These are phyloP conservation scores for Enchytraeus crypticus DNA, from an alignment of 2,888 invertebrate species.

Conservation along the genomic window DNA sequence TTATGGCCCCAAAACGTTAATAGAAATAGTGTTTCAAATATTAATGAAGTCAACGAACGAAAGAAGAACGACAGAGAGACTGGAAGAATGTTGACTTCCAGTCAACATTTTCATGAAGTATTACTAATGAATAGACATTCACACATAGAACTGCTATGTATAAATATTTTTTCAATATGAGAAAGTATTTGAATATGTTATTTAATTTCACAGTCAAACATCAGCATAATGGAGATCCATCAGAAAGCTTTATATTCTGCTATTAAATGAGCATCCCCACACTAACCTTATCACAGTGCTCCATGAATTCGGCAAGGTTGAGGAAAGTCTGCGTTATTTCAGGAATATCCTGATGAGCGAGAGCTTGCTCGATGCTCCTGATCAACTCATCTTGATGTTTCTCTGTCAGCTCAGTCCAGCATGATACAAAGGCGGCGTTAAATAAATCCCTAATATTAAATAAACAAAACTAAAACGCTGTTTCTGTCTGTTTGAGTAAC, in stretches of 20 bases:
- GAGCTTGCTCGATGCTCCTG: constrained; percentile 74
- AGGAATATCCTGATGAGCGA: constrained; percentile 79
- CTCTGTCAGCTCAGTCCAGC: constrained; percentile 88
- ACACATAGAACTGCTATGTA: too few relatives aligned
- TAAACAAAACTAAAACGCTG: background rate
- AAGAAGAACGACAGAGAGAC: too few relatives aligned
- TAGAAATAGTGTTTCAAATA: too few relatives aligned
- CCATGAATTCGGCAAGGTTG: constrained; percentile 98
- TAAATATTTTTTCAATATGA: too few relatives aligned
- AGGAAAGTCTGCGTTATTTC: constrained; percentile 92
- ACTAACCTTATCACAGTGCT: constrained; percentile 72
- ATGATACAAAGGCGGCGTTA: constrained; percentile 96
- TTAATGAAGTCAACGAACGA: too few relatives aligned
- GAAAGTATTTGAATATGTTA: too few relatives aligned
- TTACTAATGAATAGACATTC: too few relatives aligned
- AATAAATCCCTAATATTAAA: constrained; percentile 67
- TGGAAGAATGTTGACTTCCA: too few relatives aligned
- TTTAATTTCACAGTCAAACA: too few relatives aligned
- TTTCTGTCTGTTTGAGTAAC: too few relatives aligned
- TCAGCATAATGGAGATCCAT: background rate
- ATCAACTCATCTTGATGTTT: constrained; percentile 75
- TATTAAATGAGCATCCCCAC: background rate
- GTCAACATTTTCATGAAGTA: too few relatives aligned
- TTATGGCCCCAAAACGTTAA: too few relatives aligned
- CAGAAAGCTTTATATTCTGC: background rate